Conservation (phyloP, 2,888 invertebrate species). For the Catocala sponsa region DNA sequence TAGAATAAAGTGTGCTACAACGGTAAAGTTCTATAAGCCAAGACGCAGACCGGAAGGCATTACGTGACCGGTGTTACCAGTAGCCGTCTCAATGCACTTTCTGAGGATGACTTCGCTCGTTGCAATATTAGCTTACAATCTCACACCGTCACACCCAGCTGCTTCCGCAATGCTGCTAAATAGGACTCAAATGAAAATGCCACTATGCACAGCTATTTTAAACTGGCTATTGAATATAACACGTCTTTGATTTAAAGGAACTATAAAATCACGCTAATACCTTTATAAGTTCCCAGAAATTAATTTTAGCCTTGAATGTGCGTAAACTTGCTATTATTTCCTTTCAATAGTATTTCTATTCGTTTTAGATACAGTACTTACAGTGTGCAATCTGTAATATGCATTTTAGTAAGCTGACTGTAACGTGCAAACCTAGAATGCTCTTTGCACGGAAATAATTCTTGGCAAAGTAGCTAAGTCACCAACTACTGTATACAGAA, state of each 20-base stretch:
- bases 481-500: conserved; percentile 22
- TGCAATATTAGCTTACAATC: conserved; percentile 46
- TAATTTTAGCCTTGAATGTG: conserved; percentile 2
- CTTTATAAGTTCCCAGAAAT: neutral
- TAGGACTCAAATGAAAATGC: conserved; percentile 29
- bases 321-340: neutral
- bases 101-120: conserved; percentile 42
- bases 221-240: neutral
- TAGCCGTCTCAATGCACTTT: conserved; percentile 54
- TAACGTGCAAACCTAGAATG: conserved; percentile 25
- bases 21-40: conserved; percentile 69
- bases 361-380: conserved; percentile 9
- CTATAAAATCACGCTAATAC: neutral
- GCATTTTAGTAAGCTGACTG: conserved; percentile 6
- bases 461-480: conserved; percentile 38
- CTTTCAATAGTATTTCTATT: conserved; percentile 13
- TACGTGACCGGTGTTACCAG: conserved; percentile 66
- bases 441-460: conserved; percentile 37
- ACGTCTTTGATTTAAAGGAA: conserved; percentile 27
- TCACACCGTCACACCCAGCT: conserved; percentile 16
- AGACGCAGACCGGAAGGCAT: conserved; percentile 69
- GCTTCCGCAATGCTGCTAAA: conserved; percentile 43
- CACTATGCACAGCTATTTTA: conserved; percentile 8
- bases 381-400: neutral
- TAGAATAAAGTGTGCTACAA: conserved; percentile 45